These are phyloP conservation scores for Spodoptera exigua DNA, from an alignment of 2,888 invertebrate genomes.

Conservation along the genomic window DNA sequence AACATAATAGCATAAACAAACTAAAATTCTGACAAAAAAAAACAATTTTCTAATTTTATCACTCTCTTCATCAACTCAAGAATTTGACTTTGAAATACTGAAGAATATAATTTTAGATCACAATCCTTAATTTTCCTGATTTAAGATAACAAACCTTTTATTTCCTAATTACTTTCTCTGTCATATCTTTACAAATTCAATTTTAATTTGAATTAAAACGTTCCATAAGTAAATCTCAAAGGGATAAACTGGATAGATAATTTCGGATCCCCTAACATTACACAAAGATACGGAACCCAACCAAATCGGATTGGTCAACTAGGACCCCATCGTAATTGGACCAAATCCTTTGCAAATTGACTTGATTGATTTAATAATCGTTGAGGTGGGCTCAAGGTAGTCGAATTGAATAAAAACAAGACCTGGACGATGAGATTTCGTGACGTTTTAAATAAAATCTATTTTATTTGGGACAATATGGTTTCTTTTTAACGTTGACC, in stretches of 20 bases:
- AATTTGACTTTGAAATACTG: too few relatives aligned
- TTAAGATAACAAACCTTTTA: neutral
- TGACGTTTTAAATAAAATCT: slow-evolving; percentile 17
- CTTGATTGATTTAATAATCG: slow-evolving; percentile 56
- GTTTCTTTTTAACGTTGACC: neutral
- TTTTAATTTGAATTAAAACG: slow-evolving; percentile 9
- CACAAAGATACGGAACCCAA: slow-evolving; percentile 42
- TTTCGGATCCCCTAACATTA: slow-evolving; percentile 26
- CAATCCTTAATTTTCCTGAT: too few relatives aligned
- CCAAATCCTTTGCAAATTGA: slow-evolving; percentile 56
- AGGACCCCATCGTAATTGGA: slow-evolving; percentile 51
- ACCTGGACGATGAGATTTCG: slow-evolving; percentile 6
- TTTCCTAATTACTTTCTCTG: neutral
- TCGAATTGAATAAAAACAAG: slow-evolving; percentile 19
- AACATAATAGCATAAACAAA: too few relatives aligned
- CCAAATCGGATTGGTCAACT: slow-evolving; percentile 52
- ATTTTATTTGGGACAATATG: neutral
- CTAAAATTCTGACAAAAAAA: too few relatives aligned
- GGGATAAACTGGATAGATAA: slow-evolving; percentile 31
- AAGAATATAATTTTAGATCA: too few relatives aligned
- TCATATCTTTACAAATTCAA: slow-evolving; percentile 13
- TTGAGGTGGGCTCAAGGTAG: slow-evolving; percentile 26
- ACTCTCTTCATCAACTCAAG: too few relatives aligned
- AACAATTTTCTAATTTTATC: too few relatives aligned
- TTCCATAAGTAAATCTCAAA: slow-evolving; percentile 29